Evolutionary conservation across 2,113 vertebrate genomes (phyloP).

Genomic region (Hydropotes inermis): DNA sequence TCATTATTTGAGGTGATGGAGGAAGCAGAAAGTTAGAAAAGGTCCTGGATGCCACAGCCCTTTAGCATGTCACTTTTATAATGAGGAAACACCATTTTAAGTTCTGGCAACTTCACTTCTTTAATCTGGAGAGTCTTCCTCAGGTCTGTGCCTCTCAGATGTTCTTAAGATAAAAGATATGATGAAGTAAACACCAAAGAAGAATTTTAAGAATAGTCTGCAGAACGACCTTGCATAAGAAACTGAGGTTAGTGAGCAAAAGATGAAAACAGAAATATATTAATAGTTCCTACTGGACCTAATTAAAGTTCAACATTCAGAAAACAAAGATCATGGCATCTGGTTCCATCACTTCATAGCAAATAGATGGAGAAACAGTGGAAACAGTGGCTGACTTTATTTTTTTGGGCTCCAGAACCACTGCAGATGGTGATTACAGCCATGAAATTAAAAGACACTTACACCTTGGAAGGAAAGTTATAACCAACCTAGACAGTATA

Average conservation of each 20-base stretch:
- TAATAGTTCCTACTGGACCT: not conserved
- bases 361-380: not conserved
- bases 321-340: not conserved
- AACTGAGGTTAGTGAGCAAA: not conserved
- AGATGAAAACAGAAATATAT: not conserved
- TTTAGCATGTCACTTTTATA: not conserved
- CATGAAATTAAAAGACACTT: not conserved
- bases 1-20: not conserved
- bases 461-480: not conserved
- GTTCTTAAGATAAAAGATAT: not conserved
- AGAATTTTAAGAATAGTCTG: not conserved
- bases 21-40: not conserved
- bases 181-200: not conserved
- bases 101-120: not conserved
- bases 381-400: not conserved
- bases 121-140: not conserved
- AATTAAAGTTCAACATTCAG: not conserved
- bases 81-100: not conserved
- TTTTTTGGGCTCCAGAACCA: accelerated
- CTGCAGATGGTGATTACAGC: not conserved
- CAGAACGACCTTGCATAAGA: not conserved
- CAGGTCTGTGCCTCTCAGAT: not conserved
- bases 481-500: not conserved
- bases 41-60: not conserved
- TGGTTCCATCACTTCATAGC: not conserved